Conservation (phyloP, 2,113 vertebrate species). For the Sebastes fasciatus region DNA sequence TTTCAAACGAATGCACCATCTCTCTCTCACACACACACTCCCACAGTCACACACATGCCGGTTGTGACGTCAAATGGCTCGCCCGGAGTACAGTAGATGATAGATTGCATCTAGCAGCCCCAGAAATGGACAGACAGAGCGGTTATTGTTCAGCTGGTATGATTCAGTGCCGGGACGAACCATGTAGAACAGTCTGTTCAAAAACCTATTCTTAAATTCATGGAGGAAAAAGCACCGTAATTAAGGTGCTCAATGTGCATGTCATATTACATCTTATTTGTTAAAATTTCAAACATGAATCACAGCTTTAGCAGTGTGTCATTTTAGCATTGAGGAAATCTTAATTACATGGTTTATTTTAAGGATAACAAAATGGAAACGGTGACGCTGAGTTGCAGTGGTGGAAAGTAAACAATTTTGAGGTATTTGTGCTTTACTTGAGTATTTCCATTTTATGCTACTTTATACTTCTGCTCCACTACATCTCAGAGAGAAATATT, state of each 20-base stretch:
- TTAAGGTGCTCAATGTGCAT: not conserved
- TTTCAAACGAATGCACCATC: constrained; percentile 1
- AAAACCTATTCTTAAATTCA: not conserved
- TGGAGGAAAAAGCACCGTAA: not conserved
- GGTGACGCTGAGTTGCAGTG: not conserved
- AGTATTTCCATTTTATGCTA: no score
- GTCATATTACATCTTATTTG: not conserved
- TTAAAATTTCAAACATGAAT: not conserved
- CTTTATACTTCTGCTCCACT: no score
- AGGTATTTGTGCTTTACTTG: no score
- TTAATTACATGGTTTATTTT: not conserved
- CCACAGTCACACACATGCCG: not conserved
- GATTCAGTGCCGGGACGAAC: constrained; percentile 35
- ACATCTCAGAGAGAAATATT: no score
- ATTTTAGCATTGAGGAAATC: not conserved
- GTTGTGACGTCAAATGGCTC: constrained; percentile 52
- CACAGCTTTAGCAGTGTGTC: not conserved
- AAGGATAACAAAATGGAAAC: constrained; percentile 13
- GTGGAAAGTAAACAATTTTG: no score
- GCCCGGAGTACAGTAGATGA: constrained; percentile 65
- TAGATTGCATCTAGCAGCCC: constrained; percentile 51
- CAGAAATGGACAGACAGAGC: constrained; percentile 59
- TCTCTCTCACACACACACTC: not conserved
- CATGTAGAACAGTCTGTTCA: not conserved
- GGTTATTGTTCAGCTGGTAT: constrained; percentile 62